Conservation (phyloP, 1,140 invertebrate genomes). For the Drosophila eugracilis region DNA sequence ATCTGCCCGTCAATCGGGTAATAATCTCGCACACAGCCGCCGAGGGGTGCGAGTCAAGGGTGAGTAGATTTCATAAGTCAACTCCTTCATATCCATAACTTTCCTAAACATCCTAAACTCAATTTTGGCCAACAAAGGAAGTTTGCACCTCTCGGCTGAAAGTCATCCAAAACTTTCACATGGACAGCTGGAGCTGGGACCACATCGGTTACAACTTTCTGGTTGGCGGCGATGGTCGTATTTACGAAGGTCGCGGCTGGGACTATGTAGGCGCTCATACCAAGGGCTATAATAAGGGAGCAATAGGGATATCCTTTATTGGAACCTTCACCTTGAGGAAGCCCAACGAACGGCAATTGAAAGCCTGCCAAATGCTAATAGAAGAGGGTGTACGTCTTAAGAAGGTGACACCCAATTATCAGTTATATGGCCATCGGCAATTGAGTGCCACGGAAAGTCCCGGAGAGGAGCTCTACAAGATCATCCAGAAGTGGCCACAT, state of each 20-base stretch:
- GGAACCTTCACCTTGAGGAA: constrained; percentile 88
- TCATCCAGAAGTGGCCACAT: constrained; percentile 87
- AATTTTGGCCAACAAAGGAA: constrained; percentile 56
- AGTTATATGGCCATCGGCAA: constrained; percentile 88
- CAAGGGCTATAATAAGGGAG: constrained; percentile 87
- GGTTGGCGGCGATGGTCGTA: constrained; percentile 88
- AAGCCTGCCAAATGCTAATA: constrained; percentile 87
- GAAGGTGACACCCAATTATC: constrained; percentile 86
- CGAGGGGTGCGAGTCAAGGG: constrained; percentile 85
- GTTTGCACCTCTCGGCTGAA: constrained; percentile 86
- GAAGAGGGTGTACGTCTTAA: constrained; percentile 87
- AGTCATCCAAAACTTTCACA: constrained; percentile 90
- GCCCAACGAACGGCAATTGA: constrained; percentile 86
- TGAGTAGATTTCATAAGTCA: constrained; percentile 46
- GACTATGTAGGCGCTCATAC: constrained; percentile 88
- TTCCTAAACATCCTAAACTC: not conserved
- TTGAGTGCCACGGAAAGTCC: constrained; percentile 87
- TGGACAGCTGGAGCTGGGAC: constrained; percentile 87
- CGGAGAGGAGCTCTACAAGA: constrained; percentile 87
- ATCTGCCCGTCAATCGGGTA: constrained; percentile 85
- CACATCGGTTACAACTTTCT: constrained; percentile 90
- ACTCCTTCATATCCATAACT: not conserved
- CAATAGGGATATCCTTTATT: constrained; percentile 89
- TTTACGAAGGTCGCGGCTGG: constrained; percentile 89
- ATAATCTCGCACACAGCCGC: constrained; percentile 87